Conservation (phyloP, 2,888 invertebrate genomes). For the Lymantria monacha region DNA sequence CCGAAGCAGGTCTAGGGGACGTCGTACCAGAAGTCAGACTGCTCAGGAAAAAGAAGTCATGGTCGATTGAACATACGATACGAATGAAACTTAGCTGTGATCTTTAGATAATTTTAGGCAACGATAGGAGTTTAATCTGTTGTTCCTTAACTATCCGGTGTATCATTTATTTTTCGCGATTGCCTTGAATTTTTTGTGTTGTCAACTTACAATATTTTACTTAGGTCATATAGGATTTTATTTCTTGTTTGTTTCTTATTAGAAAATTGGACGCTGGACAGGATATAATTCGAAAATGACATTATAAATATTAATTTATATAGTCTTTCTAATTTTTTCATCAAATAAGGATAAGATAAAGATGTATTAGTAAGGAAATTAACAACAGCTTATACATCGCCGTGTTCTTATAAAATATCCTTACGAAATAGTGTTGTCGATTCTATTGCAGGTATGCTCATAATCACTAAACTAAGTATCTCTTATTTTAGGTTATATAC, state of each 20-base stretch:
- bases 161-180: slow-evolving; percentile 16
- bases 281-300: too few relatives aligned
- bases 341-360: too few relatives aligned
- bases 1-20: slow-evolving; percentile 67
- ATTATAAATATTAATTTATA: too few relatives aligned
- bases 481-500: too few relatives aligned
- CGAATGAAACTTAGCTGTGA: slow-evolving; percentile 61
- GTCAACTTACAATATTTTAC: neutral
- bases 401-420: too few relatives aligned
- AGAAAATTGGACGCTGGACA: neutral
- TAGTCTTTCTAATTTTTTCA: too few relatives aligned
- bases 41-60: slow-evolving; percentile 52
- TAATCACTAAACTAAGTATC: too few relatives aligned
- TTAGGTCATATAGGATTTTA: neutral
- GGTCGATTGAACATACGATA: slow-evolving; percentile 51
- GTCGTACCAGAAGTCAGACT: slow-evolving; percentile 69
- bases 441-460: too few relatives aligned
- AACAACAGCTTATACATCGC: too few relatives aligned
- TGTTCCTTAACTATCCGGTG: slow-evolving; percentile 29
- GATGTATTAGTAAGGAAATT: too few relatives aligned
- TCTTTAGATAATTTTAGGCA: slow-evolving; percentile 52
- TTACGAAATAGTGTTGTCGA: too few relatives aligned
- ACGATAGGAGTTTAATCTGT: slow-evolving; percentile 39
- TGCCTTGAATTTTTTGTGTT: neutral
- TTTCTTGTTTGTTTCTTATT: neutral